Evolutionary conservation across 2,797 vertebrate species (phyloP).

Genomic region (Neomorphus geoffroyi): DNA sequence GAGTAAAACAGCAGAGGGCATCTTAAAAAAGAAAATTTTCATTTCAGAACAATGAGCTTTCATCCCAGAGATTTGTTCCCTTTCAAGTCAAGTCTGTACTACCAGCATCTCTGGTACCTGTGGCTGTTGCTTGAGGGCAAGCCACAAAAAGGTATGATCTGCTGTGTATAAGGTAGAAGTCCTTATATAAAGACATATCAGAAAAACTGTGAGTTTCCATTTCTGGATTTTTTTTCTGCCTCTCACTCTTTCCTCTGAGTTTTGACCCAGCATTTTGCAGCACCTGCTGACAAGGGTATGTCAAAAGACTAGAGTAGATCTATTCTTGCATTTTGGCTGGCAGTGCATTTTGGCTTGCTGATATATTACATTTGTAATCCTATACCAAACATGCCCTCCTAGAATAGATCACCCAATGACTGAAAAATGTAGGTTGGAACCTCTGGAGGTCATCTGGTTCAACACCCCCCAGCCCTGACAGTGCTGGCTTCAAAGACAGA

Average conservation of each 20-base stretch:
- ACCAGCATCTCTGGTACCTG: background rate
- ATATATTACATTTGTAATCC: conserved; percentile 28
- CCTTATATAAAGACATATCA: background rate
- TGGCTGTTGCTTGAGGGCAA: background rate
- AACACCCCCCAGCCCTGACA: background rate
- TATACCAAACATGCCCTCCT: background rate
- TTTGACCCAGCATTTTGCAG: background rate
- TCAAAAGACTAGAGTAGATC: background rate
- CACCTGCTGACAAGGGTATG: background rate
- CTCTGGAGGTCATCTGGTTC: background rate
- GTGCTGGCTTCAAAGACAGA: background rate
- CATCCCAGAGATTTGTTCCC: background rate
- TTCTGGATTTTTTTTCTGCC: background rate
- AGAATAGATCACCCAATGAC: conserved; percentile 49
- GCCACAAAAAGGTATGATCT: background rate
- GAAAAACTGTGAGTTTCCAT: background rate
- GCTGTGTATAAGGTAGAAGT: background rate
- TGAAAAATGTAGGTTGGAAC: conserved; percentile 30
- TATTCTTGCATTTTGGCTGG: conserved; percentile 34
- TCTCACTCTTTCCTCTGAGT: background rate
- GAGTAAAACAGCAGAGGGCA: background rate
- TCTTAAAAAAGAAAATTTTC: background rate
- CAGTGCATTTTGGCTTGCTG: conserved; percentile 10
- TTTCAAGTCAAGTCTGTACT: background rate
- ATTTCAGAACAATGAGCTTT: background rate